These are phyloP conservation scores for Drosophila eugracilis DNA, from an alignment of 1,140 invertebrate genomes.

Conservation along the genomic window DNA sequence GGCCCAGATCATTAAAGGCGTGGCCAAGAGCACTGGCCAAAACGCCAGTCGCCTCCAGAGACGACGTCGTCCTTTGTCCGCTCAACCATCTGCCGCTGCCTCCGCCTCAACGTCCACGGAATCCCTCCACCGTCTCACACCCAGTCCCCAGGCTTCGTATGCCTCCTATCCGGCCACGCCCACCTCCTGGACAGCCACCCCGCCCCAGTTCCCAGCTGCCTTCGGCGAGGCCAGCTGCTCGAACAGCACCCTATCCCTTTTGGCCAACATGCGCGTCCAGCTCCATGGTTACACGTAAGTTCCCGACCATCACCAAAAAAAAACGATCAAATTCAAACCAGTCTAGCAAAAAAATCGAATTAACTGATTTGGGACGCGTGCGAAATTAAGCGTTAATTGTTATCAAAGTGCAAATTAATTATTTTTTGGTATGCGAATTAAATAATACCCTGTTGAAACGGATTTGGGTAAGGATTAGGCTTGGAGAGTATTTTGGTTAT, in stretches of 20 bases:
- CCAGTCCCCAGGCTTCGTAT: constrained; percentile 20
- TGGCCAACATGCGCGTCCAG: constrained; percentile 58
- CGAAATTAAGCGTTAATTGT: constrained; percentile 51
- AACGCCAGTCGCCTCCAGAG: constrained; percentile 7
- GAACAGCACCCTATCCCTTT: constrained; percentile 42
- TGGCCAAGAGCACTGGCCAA: constrained; percentile 28
- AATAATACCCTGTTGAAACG: constrained; percentile 1
- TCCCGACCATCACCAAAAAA: neutral
- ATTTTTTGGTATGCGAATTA: neutral
- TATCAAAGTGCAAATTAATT: constrained; percentile 16
- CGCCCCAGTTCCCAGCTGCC: constrained; percentile 49
- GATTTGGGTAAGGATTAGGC: no score
- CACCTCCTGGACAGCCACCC: constrained; percentile 66
- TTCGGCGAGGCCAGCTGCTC: constrained; percentile 43
- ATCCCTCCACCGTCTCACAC: constrained; percentile 50
- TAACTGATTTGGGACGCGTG: constrained; percentile 49
- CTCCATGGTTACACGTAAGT: constrained; percentile 73
- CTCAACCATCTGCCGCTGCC: constrained; percentile 34
- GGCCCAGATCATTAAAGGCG: constrained; percentile 68
- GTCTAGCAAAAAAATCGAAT: neutral
- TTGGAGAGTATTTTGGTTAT: no score
- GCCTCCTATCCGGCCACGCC: constrained; percentile 67
- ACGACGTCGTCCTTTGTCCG: constrained; percentile 25
- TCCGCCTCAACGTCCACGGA: constrained; percentile 63
- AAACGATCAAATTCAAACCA: neutral